Evolutionary conservation across 2,113 vertebrate genomes (phyloP).

Genomic region (Tyto alba): DNA sequence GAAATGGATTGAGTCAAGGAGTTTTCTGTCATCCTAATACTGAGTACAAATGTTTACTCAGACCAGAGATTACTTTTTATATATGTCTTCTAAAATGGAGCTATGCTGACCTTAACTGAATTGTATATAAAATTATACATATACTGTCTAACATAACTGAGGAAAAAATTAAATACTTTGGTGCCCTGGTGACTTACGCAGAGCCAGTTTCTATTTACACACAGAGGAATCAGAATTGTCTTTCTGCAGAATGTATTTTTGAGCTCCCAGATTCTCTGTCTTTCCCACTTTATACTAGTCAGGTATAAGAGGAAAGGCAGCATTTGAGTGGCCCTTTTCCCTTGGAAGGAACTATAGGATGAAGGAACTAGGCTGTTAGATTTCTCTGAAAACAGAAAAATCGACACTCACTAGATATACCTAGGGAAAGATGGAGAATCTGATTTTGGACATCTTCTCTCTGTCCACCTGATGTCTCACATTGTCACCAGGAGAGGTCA

Average conservation of each 20-base stretch:
- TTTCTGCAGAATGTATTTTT: neutral
- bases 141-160: neutral
- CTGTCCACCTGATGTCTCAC: neutral
- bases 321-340: neutral
- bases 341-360: neutral
- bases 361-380: neutral
- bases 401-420: fast-evolving
- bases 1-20: neutral
- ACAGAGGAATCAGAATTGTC: neutral
- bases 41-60: neutral
- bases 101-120: neutral
- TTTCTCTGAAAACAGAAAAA: neutral
- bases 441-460: neutral
- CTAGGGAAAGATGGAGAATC: neutral
- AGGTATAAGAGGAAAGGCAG: neutral
- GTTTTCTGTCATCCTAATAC: neutral
- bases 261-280: neutral
- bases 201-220: neutral
- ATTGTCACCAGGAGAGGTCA: neutral
- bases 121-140: neutral
- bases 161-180: neutral
- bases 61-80: neutral
- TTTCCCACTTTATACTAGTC: neutral
- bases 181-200: neutral
- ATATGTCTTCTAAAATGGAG: neutral